These are phyloP conservation scores for Eremobia ochroleuca DNA, from an alignment of 2,888 invertebrate genomes.

Conservation along the genomic window DNA sequence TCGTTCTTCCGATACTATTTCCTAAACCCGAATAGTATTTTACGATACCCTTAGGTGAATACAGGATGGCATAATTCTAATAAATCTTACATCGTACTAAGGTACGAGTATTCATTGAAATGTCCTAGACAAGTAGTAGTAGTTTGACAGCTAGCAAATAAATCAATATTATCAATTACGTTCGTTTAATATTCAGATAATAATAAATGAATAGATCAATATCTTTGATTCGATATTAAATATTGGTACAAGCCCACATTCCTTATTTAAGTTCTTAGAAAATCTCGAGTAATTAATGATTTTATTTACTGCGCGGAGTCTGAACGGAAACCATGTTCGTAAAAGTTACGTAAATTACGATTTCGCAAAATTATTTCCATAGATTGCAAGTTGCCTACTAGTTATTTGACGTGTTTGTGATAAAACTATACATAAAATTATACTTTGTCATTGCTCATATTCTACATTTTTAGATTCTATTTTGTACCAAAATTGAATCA, in stretches of 20 bases:
- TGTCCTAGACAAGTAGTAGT: conserved; percentile 7
- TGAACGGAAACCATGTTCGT: conserved; percentile 24
- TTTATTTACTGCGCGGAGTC: conserved; percentile 12
- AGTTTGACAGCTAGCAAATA: neutral
- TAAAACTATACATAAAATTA: conserved; percentile 42
- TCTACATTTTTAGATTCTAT: conserved; percentile 44
- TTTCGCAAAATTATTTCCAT: conserved; percentile 31
- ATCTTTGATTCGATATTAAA: conserved; percentile 25
- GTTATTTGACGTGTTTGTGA: conserved; percentile 10
- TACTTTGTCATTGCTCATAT: conserved; percentile 27
- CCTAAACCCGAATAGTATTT: neutral
- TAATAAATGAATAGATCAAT: conserved; percentile 22
- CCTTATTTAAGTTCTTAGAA: conserved; percentile 20
- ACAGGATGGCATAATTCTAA: neutral
- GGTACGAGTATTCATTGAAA: conserved; percentile 15
- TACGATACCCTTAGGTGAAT: neutral
- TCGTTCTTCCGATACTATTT: neutral
- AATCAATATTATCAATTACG: conserved; percentile 44
- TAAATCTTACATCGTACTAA: conserved; percentile 1
- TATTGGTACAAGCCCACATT: conserved; percentile 16
- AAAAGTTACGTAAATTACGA: conserved; percentile 23
- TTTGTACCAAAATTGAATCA: conserved; percentile 57
- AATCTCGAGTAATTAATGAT: conserved; percentile 22
- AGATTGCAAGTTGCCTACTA: conserved; percentile 19
- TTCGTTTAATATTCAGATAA: conserved; percentile 2